A percentile compares a stretch with the other conserved stretches of the same genome.
Evolutionary conservation across 2,888 invertebrate species (phyloP).

Genomic region (Spatulosminthurus flaviceps): DNA sequence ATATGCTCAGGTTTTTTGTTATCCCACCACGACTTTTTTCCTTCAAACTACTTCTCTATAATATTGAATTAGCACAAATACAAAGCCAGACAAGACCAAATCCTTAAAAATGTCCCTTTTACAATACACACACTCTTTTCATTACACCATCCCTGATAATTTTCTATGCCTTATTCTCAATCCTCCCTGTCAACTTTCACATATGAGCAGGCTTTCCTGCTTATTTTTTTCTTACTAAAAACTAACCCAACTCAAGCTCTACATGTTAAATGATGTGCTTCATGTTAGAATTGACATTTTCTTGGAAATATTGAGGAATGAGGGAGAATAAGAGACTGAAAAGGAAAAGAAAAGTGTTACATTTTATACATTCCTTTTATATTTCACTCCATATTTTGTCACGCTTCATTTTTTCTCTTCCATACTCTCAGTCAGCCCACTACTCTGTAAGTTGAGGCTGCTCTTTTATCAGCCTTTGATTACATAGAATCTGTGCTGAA

Average conservation of each 20-base stretch:
- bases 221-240: not conserved
- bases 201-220: not conserved
- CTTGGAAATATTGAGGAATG: too few species aligned
- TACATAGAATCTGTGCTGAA: not conserved
- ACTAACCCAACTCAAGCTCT: not conserved
- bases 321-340: too few species aligned
- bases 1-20: not conserved
- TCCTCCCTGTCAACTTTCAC: slow-evolving; percentile 6
- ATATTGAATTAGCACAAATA: too few species aligned
- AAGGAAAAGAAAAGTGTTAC: slow-evolving; percentile 18
- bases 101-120: not conserved
- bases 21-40: not conserved
- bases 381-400: not conserved
- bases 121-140: not conserved
- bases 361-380: not conserved
- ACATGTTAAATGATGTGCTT: not conserved
- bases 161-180: not conserved
- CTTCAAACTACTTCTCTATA: too few species aligned
- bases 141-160: not conserved
- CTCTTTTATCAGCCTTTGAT: slow-evolving; percentile 1
- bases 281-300: not conserved
- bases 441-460: too few species aligned
- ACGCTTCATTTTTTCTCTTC: not conserved
- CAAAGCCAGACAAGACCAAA: not conserved
- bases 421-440: not conserved